Evolutionary conservation across 1,140 invertebrate genomes (phyloP), one percentile per base, ranked within the genome.

Genomic region (Centruroides vittatus): DNA sequence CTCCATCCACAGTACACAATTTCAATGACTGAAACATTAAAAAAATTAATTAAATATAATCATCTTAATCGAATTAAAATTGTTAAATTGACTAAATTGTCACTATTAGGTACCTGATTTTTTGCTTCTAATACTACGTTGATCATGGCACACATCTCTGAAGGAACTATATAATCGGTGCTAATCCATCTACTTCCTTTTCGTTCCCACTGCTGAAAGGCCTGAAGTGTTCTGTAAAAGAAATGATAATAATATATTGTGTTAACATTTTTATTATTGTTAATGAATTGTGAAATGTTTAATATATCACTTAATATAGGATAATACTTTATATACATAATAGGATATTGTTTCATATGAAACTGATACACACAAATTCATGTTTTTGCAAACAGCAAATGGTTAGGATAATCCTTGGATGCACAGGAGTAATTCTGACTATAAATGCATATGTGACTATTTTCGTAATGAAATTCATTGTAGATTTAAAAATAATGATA

Each of bases 81-180:
- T 35, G 23, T 23, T 51, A 51, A 60, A 11, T 12, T 13, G 90
- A 76, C 92, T 92, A 60, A 88, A 41, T 6, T 41, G 8, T 2
- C 8, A 41, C 5, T 41, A 41, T 41, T 88, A 74, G 92, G 56
- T 65, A 75, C 75, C 70, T 78, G 76, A 65, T 73, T 75, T 71
- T 81, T 81, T 58, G 78, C 77, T 67, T 80, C 79, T 62, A 80
- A 81, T 65, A 98, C 92, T 63, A 98, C 94, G 78, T 99, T 99
- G 68, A 98, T 91, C 96, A 99, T 99, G 9, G 94, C 92, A 77
- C 95, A 98, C 75, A 98, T 93, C 80, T 99, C 97, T 7, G 89
- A 86, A 3, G 93, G 94, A 65, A 98, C 84, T 62, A 98, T 90
- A 75, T 98, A 99, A 78, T 99, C 96, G 46, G 93, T 96, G 9